phyloP scores from a whole-genome alignment of 2,113 vertebrate species.

The Chloropsis cyanopogon region DNA sequence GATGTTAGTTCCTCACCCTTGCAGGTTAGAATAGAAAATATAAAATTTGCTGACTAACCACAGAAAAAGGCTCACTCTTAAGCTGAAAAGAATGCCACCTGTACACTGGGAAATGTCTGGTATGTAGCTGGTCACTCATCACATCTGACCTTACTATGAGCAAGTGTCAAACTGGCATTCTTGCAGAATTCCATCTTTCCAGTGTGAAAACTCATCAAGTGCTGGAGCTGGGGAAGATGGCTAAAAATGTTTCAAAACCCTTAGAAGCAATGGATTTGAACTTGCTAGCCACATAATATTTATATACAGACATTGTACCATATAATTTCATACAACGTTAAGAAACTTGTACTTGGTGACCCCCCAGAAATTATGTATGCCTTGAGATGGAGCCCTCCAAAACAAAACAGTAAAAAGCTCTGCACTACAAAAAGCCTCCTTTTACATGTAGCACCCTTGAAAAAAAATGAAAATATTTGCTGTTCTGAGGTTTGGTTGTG shows the following conservation, averaged over 20 bases:
- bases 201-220: not conserved
- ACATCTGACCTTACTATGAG: not conserved
- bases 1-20: not conserved
- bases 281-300: not conserved
- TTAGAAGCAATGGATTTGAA: not conserved
- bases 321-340: not conserved
- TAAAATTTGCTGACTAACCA: not conserved
- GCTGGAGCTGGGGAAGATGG: not conserved
- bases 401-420: not conserved
- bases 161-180: not conserved
- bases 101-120: not conserved
- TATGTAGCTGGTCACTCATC: not conserved
- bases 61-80: not conserved
- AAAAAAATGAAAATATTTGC: not conserved
- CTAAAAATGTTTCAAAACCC: not conserved
- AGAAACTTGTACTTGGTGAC: not conserved
- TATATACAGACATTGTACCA: not conserved
- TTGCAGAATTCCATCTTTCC: not conserved
- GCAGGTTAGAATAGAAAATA: not conserved
- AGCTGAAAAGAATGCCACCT: not conserved
- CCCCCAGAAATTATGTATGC: not conserved
- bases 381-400: not conserved
- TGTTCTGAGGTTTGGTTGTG: not conserved
- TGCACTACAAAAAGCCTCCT: not conserved
- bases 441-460: not conserved